Evolutionary conservation across 2,888 invertebrate species (phyloP), one percentile per base, ranked within the genome.

Genomic region (Adelphocoris suturalis): DNA sequence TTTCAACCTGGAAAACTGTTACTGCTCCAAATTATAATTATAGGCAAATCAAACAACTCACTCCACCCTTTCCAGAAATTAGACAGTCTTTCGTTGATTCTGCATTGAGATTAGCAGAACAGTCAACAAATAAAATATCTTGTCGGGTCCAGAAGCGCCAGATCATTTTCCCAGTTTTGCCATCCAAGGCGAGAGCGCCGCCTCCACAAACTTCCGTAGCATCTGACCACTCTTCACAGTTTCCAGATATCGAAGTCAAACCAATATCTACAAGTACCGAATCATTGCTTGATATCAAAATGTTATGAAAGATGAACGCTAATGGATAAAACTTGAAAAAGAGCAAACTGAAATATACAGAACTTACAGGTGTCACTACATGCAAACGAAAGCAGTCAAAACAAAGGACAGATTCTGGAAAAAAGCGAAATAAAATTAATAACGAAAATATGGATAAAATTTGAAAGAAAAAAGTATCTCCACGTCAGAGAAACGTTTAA

Each of bases 131-230:
- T 93, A 96, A 97, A 23, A 97, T 95, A 91, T 96, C 96, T 92
- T 96, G 96, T 57, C 95, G 94, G 9, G 96, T 94, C 95, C 96
- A 97, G 91, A 95, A 95, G 68, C 95, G 95, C 97, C 97, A 97
- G 16, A 97, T 92, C n/a, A 95, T 94, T 52, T 94, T 93, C 0
- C 97, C 97, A 68, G 94, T 95, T 37, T 92, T 93, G 0, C 97
- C 97, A 93, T 97, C 95, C n/a, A 97, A 92, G 0, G 96, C 97
- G 91, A 97, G 93, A 13, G 97, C 94, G 11, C 97, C 97, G 5
- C 97, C 97, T 91, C 96, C 95, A 93, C 97, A 97, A n/a, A 75
- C 82, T 16, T 82, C 89, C 19, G 28, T 86, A 0, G 80, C 37
- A 48, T 86, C 86, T 16, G 86, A 2, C 86, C 86, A 86, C 27